Base-by-base conservation (phyloP, 2,888 invertebrate species). In the Phengaris alcon region DNA sequence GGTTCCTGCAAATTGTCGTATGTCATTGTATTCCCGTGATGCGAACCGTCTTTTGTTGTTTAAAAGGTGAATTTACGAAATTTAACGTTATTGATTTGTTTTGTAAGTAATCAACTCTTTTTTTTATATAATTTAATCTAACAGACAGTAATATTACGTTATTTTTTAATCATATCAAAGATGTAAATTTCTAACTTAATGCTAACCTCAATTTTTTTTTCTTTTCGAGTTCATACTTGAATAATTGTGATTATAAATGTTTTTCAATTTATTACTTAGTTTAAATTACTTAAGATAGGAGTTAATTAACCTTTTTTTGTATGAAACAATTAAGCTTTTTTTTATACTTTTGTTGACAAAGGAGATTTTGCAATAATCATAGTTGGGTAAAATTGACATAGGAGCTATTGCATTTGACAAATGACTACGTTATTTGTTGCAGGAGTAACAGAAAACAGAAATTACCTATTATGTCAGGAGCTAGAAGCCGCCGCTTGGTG, bases 121-220 rank as follows among this genome's bases (percentile, higher is more conserved):
- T n/a, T 64, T 64, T 22, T n/a, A 52, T 52, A 52, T 64, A 64
- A 64, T 13, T 64, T 64, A 64, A 64, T 64, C 5, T 22, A 64
- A 64, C 64, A 64, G 64, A 64, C 64, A 64, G 35, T 64, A 64
- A 52, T 52, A 52, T 52, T 52, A 52, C 52, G 52, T 52, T 52
- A 22, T 22, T 15, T 64, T 64, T 64, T 64, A 64, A 64, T 64
- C 35, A 64, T 64, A 64, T 13, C 13, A 15, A 72, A 72, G 22
- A 15, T 51, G 82, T 44, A 87, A 88, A 52, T 87, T 87, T 88
- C 68, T 3, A 76, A 73, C 55, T 74, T 51, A 68, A 69, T 59
- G 22, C 35, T 59, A 13, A 68, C 52, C 44, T 74, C 48, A 64
- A n/a, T 15, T n/a, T 6, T 22, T 64, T 64, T 22, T 64, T 15